phyloP scores from a whole-genome alignment of 2,888 invertebrate species.

The Phyto melanocephala region DNA sequence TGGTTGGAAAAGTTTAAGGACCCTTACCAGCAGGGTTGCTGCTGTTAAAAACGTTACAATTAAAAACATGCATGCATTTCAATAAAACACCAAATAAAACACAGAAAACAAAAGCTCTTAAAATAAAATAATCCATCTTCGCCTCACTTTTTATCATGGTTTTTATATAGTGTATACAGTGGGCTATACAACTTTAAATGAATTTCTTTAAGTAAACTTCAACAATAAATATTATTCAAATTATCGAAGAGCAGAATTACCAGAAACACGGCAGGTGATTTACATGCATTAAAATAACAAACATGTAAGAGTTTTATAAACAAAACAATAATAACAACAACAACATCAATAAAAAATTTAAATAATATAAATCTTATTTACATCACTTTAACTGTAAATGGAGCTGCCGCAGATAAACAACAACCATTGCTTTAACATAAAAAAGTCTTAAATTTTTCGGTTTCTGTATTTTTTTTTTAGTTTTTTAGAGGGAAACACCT shows the following conservation, averaged over 20 bases:
- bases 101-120: constrained; percentile 30
- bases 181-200: constrained; percentile 19
- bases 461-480: not conserved
- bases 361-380: constrained; percentile 56
- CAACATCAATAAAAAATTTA: constrained; percentile 26
- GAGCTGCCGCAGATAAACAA: not conserved
- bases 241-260: not conserved
- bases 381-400: constrained; percentile 48
- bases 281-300: constrained; percentile 41
- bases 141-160: not conserved
- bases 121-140: not conserved
- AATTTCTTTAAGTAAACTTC: not conserved
- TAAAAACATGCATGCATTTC: constrained; percentile 16
- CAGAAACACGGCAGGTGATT: constrained; percentile 59
- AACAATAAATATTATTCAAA: constrained; percentile 16
- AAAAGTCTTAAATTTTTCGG: constrained; percentile 7
- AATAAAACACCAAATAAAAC: not conserved
- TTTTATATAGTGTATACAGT: not conserved
- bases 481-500: constrained; percentile 29
- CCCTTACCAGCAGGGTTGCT: constrained; percentile 57
- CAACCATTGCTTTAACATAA: not conserved
- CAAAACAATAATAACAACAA: constrained; percentile 32
- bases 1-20: constrained; percentile 46
- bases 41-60: constrained; percentile 42
- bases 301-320: constrained; percentile 37